Evolutionary conservation across 2,888 invertebrate genomes (phyloP), one percentile per base, ranked within the genome.

Genomic region (Molanna angustata): DNA sequence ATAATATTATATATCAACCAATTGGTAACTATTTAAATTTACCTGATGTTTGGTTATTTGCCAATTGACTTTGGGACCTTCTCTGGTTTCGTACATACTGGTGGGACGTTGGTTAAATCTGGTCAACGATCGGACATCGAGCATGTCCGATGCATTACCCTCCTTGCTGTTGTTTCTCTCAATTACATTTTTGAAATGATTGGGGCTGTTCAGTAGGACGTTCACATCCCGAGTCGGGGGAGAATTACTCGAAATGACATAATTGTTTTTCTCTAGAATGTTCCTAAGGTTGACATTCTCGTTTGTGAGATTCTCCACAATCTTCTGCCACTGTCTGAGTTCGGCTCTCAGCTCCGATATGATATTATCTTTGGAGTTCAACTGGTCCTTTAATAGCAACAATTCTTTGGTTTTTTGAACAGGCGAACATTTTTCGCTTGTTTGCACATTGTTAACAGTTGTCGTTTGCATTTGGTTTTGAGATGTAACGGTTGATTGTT

Each of bases 1-100:
- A n/a, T n/a, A n/a, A n/a, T n/a, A n/a, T n/a, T n/a, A n/a, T n/a
- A n/a, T n/a, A n/a, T n/a, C n/a, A n/a, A n/a, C n/a, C n/a, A n/a
- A n/a, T n/a, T n/a, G n/a, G n/a, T n/a, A n/a, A n/a, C n/a, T n/a
- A n/a, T n/a, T n/a, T n/a, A n/a, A 27, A 43, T 20, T 74, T 74
- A 78, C 79, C 76, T 78, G 78, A 64, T 76, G 76, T 74, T 77
- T 77, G 71, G 76, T 76, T 72, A 76, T 74, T 72, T 80, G 80
- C 71, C 80, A 78, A 67, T 81, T 76, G 73, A 74, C 73, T 69
- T 72, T 76, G 61, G 78, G 75, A 56, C 86, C 86, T 74, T 90
- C 84, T 62, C 91, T 81, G 60, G 89, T 82, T 71, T 91, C 91
- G 72, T 86, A 92, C 91, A 92, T 91, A 72, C 91, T 91, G 62